Base-by-base conservation (phyloP, 2,797 vertebrate species). In the Eremophila alpestris region DNA sequence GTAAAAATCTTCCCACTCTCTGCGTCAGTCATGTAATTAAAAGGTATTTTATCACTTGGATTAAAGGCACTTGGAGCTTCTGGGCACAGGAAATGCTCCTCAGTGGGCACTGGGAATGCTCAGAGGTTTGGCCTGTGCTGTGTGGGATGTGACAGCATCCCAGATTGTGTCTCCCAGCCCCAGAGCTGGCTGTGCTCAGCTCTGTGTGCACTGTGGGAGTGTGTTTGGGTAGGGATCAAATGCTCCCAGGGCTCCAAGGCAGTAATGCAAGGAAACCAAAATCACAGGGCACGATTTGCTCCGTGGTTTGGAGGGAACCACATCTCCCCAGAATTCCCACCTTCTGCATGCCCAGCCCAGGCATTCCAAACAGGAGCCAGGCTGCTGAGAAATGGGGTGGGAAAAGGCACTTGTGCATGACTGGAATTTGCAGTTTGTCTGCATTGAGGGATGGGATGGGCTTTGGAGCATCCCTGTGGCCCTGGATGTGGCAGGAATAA, bases 231-330 rank as follows among this genome's bases (percentile, higher is more conserved):
- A 10, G 20, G 36, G 34, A 54, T 68, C 58, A 13, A 23, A 70
- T 40, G 45, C 59, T 63, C 67, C 76, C 70, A 14, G 1, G 83
- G 93, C 90, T 86, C 62, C 30, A 21, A 49, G 67, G 65, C 91
- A 36, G 59, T 41, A 89, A 90, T 81, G 69, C 75, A 59, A 55
- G 93, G 94, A 97, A 97, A 92, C 93, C 95, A 89, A 90, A 95
- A 96, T 97, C 90, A 91, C 74, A 91, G 93, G 86, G 90, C 92
- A 80, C 0, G 7, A 22, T 87, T 90, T 93, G 93, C 93, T 93
- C 64, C 64, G 95, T 82, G 97, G 96, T 97, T 95, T 93, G 79
- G n/a, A 92, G 69, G 45, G 89, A 95, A 95, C 94, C 92, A 89
- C 95, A 95, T 86, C 85, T 40, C 58, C 55, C 13, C 27, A 43